These are phyloP conservation scores for Orientallactaga bullata DNA, from an alignment of 2,113 vertebrate species.

Conservation along the genomic window DNA sequence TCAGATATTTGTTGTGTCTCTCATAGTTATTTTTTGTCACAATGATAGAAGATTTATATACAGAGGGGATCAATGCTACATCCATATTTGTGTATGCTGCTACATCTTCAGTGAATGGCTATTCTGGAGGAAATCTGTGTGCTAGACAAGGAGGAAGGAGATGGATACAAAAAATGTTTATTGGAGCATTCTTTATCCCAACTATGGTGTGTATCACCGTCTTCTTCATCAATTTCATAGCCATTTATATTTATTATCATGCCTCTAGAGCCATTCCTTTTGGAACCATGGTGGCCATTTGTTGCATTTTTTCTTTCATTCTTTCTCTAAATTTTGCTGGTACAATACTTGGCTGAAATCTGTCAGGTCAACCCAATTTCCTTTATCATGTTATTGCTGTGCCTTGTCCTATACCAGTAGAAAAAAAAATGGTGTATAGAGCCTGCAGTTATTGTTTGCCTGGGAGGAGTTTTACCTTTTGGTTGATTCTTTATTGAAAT, in stretches of 20 bases:
- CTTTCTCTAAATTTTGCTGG: slow-evolving; percentile 98
- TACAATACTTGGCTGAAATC: slow-evolving; percentile 97
- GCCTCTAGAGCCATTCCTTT: neutral
- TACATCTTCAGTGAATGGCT: neutral
- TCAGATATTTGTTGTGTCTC: slow-evolving; percentile 95
- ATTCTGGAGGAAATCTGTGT: neutral
- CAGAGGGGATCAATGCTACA: slow-evolving; percentile 64
- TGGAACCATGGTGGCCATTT: slow-evolving; percentile 93
- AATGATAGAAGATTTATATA: slow-evolving; percentile 99
- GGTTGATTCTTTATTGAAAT: slow-evolving; percentile 99
- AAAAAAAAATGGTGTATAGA: slow-evolving; percentile 99
- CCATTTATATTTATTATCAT: no score
- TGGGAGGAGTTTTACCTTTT: slow-evolving; percentile 99
- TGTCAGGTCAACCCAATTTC: slow-evolving; percentile 99
- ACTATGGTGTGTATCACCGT: no score
- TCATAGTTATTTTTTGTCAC: slow-evolving; percentile 98
- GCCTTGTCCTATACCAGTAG: slow-evolving; percentile 97
- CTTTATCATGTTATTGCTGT: slow-evolving; percentile 99
- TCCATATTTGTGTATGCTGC: neutral
- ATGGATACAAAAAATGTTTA: no score
- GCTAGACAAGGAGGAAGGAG: neutral
- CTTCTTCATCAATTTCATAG: no score
- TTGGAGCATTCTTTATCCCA: no score
- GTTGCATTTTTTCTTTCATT: slow-evolving; percentile 99
- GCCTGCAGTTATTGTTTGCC: slow-evolving; percentile 98